These are phyloP conservation scores for Gobio occitaniae DNA, from an alignment of 2,797 vertebrate species.

Conservation along the genomic window DNA sequence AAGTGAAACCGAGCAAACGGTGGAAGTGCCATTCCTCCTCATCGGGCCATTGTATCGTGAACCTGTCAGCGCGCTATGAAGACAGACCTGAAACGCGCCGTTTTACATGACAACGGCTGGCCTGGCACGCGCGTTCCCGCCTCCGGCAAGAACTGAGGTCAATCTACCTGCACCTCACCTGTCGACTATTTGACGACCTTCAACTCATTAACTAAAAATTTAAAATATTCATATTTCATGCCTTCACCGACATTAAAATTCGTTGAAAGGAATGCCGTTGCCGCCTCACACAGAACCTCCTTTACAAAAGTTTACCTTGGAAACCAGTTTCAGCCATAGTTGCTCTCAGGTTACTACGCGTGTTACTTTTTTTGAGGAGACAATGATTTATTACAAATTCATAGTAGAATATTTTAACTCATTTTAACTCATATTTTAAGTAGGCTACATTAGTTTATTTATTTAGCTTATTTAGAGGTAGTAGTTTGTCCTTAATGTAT, in stretches of 20 bases:
- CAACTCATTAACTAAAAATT: too few relatives aligned
- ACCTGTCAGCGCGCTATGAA: constrained; percentile 49
- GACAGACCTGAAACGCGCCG: background rate
- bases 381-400: background rate
- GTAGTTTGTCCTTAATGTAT: background rate
- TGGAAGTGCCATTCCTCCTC: constrained; percentile 23
- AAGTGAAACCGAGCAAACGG: constrained; percentile 53
- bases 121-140: background rate
- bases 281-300: background rate
- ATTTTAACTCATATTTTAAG: too few relatives aligned
- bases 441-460: background rate
- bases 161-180: constrained; percentile 7
- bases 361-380: background rate
- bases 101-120: background rate
- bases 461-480: background rate
- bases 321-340: background rate
- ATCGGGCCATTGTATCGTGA: constrained; percentile 20
- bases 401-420: background rate
- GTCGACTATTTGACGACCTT: background rate
- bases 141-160: background rate
- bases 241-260: background rate
- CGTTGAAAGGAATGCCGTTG: background rate
- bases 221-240: background rate
- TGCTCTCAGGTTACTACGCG: background rate
- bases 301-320: background rate